Conservation (phyloP, 2,888 invertebrate species). For the Tenodera sinensis region DNA sequence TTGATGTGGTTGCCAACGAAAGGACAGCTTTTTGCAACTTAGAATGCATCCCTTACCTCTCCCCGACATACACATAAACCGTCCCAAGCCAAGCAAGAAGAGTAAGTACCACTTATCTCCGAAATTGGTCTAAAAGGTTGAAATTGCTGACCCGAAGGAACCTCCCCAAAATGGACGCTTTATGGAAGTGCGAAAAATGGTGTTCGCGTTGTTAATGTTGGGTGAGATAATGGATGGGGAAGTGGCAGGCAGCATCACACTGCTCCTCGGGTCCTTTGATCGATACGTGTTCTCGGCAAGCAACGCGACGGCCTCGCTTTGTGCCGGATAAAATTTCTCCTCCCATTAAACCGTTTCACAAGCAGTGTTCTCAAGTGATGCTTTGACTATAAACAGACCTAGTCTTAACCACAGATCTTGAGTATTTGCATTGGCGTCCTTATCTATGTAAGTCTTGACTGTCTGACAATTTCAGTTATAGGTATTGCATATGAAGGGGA, state of each 20-base stretch:
- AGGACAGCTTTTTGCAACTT: too few species aligned
- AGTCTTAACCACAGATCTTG: neutral
- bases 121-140: neutral
- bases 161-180: neutral
- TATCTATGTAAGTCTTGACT: too few species aligned
- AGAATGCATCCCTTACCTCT: too few species aligned
- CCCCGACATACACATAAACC: neutral
- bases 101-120: neutral
- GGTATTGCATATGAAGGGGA: too few species aligned
- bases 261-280: neutral
- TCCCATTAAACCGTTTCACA: neutral
- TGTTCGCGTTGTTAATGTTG: neutral
- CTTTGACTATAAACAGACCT: neutral
- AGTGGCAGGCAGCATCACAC: neutral
- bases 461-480: too few species aligned
- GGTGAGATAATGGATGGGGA: neutral
- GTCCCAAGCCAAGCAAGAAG: neutral
- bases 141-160: neutral
- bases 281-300: neutral
- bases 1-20: too few species aligned
- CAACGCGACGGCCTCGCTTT: neutral
- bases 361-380: neutral
- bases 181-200: neutral
- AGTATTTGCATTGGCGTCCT: too few species aligned
- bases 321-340: neutral